A percentile compares a stretch with the other conserved stretches of the same genome.
Conservation (phyloP, 2,113 vertebrate genomes). For the Ophthalmolycus amberensis region DNA sequence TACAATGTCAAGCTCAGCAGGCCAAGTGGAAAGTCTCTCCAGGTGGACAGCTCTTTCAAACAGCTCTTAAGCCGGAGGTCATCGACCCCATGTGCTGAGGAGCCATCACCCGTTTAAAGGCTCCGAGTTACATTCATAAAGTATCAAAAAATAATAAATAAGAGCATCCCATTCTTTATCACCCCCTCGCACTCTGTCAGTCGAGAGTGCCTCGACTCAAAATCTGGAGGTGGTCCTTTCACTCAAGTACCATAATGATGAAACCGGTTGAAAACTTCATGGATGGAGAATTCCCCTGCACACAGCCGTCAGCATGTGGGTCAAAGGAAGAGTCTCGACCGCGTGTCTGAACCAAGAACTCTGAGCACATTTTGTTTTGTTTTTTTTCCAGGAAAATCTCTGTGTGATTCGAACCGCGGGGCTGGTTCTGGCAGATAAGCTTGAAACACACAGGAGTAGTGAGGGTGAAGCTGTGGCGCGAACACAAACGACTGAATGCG, state of each 20-base stretch:
- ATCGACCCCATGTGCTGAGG: constrained; percentile 4
- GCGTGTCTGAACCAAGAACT: constrained; percentile 11
- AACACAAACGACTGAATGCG: not conserved
- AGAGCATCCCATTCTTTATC: not conserved
- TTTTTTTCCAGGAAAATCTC: constrained; percentile 13
- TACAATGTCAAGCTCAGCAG: constrained; percentile 29
- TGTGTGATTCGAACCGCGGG: not conserved
- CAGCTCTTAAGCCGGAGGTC: constrained; percentile 15
- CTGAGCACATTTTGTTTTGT: not conserved
- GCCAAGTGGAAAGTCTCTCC: constrained; percentile 19
- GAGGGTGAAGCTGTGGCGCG: constrained; percentile 3
- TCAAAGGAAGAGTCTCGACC: constrained; percentile 4
- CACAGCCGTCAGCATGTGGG: not conserved
- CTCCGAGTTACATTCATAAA: not conserved
- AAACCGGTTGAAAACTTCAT: constrained; percentile 23
- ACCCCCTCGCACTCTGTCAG: not conserved
- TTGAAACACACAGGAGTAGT: constrained; percentile 1
- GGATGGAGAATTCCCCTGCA: constrained; percentile 8
- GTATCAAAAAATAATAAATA: constrained; percentile 17
- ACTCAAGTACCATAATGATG: not conserved
- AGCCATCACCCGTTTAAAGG: not conserved
- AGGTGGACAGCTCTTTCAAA: constrained; percentile 33
- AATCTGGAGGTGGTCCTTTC: constrained; percentile 2
- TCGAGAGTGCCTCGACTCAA: not conserved
- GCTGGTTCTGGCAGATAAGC: constrained; percentile 18